Percentiles rank a stretch among this genome's conserved stretches.
Conservation (phyloP, 2,888 invertebrate genomes). For the Drosophila emarginata region DNA sequence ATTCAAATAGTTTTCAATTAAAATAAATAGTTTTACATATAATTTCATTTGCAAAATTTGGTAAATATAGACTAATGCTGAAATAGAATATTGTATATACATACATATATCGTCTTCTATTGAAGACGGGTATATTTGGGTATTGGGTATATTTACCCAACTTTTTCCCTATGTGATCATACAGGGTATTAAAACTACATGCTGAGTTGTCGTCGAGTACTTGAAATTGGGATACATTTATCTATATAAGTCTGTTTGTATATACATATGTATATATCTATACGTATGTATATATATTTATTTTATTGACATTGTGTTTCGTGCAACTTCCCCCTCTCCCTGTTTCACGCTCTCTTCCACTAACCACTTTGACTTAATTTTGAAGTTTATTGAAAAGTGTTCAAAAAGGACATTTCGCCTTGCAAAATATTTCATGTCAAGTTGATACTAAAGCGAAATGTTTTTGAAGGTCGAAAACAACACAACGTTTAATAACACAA, state of each 20-base stretch:
- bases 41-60: no score
- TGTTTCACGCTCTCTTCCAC: background rate
- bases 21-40: no score
- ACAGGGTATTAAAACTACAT: slow-evolving; percentile 3
- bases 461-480: slow-evolving; percentile 42
- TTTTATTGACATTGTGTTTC: slow-evolving; percentile 19
- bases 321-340: slow-evolving; percentile 14
- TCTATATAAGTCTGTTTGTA: slow-evolving; percentile 37
- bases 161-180: background rate
- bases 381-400: slow-evolving; percentile 25
- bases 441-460: slow-evolving; percentile 44
- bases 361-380: slow-evolving; percentile 23
- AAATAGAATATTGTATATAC: no score
- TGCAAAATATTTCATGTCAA: slow-evolving; percentile 50
- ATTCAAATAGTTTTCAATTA: no score
- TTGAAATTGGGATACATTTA: slow-evolving; percentile 71
- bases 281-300: background rate
- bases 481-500: no score
- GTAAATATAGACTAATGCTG: no score
- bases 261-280: background rate
- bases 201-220: slow-evolving; percentile 62
- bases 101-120: background rate
- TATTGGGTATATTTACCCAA: background rate
- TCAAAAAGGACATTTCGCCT: slow-evolving; percentile 45
- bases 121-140: no score